A percentile compares a stretch with the other conserved stretches of the same genome.
phyloP scores from a whole-genome alignment of 2,888 invertebrate species.

The Netelia fuscicornis region DNA sequence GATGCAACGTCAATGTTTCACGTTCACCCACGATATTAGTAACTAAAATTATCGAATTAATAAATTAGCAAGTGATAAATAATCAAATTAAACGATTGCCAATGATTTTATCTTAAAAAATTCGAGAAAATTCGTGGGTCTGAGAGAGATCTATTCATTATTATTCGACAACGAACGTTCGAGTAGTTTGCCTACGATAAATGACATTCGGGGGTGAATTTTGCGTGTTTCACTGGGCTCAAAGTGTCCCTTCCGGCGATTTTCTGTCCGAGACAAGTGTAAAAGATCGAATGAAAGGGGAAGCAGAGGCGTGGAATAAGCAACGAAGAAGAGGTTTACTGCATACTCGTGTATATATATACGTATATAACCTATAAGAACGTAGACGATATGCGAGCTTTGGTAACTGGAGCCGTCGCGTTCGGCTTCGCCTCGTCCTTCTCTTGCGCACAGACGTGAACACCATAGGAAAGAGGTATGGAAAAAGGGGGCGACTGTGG shows the following conservation, averaged over 20 bases:
- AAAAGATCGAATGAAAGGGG: conserved; percentile 31
- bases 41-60: too few relatives aligned
- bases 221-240: conserved; percentile 24
- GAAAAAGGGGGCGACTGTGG: conserved; percentile 53
- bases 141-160: background rate
- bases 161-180: background rate
- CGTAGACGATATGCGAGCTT: conserved; percentile 70
- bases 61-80: too few relatives aligned
- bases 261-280: conserved; percentile 45
- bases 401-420: conserved; percentile 74
- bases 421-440: conserved; percentile 56
- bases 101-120: too few relatives aligned
- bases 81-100: too few relatives aligned
- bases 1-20: too few relatives aligned
- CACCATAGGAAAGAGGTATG: conserved; percentile 14
- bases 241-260: conserved; percentile 14
- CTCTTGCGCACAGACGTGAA: background rate
- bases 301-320: conserved; percentile 55
- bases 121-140: too few relatives aligned
- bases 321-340: conserved; percentile 35
- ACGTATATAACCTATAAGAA: conserved; percentile 47
- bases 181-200: background rate
- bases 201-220: conserved; percentile 2
- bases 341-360: conserved; percentile 13
- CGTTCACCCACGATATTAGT: too few relatives aligned